These are phyloP conservation scores for Scaptodrosophila latifasciaeformis DNA, from an alignment of 2,888 invertebrate genomes.

Conservation along the genomic window DNA sequence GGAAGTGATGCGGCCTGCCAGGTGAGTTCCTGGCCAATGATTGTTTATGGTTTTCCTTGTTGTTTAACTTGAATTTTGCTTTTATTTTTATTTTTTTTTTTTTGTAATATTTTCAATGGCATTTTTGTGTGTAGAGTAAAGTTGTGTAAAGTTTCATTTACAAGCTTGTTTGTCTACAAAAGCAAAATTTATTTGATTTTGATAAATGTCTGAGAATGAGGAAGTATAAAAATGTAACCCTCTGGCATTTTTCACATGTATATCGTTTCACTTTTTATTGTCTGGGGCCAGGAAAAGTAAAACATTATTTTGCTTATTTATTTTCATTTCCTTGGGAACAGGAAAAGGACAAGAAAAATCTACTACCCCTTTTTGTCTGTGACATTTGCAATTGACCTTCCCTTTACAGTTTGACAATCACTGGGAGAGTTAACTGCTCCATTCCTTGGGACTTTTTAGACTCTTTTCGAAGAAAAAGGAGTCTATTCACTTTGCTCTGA, in stretches of 20 bases:
- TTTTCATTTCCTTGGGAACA: slow-evolving; percentile 41
- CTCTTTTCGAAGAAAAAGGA: too few relatives aligned
- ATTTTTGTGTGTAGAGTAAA: too few relatives aligned
- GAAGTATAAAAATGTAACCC: slow-evolving; percentile 10
- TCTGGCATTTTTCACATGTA: slow-evolving; percentile 12
- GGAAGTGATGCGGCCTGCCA: too few relatives aligned
- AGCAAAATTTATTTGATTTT: slow-evolving; percentile 15
- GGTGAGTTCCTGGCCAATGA: slow-evolving; percentile 11
- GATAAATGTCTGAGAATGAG: slow-evolving; percentile 23
- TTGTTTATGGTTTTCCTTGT: not conserved
- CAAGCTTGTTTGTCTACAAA: too few relatives aligned
- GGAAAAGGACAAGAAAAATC: not conserved
- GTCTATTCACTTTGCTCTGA: too few relatives aligned
- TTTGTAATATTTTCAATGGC: slow-evolving; percentile 29
- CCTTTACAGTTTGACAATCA: slow-evolving; percentile 49
- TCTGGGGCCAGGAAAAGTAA: slow-evolving; percentile 41
- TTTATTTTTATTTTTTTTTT: slow-evolving; percentile 28
- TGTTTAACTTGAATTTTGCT: slow-evolving; percentile 1
- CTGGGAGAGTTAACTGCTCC: slow-evolving; percentile 12
- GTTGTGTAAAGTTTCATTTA: too few relatives aligned
- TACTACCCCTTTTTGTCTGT: slow-evolving; percentile 24
- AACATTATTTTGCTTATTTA: slow-evolving; percentile 59
- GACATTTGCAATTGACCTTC: slow-evolving; percentile 13
- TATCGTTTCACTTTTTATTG: slow-evolving; percentile 37
- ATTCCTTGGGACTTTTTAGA: too few relatives aligned